Evolutionary conservation across 37 sponge, comb jelly and placozoan species (phyloP).

Genomic region (Oopsacas minuta): DNA sequence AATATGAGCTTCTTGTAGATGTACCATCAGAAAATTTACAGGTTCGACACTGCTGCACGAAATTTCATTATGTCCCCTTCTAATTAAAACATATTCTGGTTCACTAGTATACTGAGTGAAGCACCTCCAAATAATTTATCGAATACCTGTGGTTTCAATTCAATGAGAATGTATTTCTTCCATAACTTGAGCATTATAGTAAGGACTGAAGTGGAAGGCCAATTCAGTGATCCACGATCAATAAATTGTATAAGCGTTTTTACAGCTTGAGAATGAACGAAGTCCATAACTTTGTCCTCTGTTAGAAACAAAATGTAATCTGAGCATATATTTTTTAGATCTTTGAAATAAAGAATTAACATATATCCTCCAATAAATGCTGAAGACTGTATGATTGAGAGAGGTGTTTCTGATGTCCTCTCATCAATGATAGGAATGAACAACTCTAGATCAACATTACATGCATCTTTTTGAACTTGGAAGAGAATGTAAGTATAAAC

Average conservation of each 20-base stretch:
- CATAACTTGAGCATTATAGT: not conserved
- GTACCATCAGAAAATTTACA: not conserved
- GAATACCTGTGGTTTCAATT: not conserved
- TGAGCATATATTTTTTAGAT: not conserved
- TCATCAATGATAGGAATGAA: conserved; percentile 9
- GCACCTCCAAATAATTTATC: not conserved
- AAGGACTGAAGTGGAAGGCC: not conserved
- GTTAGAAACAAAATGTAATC: not conserved
- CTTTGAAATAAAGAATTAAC: not conserved
- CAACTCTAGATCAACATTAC: not conserved
- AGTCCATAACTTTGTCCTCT: conserved; percentile 16
- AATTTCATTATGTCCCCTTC: not conserved
- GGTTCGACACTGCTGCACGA: not conserved
- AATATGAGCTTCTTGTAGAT: not conserved
- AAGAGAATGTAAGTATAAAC: not conserved
- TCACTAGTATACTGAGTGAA: not conserved
- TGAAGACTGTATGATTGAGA: not conserved
- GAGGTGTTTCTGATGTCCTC: not conserved
- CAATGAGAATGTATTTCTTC: not conserved
- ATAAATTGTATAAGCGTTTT: not conserved
- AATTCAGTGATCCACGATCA: conserved; percentile 8
- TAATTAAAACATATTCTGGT: not conserved
- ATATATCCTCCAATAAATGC: conserved; percentile 2
- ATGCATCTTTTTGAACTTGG: not conserved
- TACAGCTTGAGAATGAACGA: not conserved